Percentiles rank a stretch among this genome's conserved stretches.
Conservation (phyloP, 2,797 vertebrate genomes). For the Masticophis lateralis region DNA sequence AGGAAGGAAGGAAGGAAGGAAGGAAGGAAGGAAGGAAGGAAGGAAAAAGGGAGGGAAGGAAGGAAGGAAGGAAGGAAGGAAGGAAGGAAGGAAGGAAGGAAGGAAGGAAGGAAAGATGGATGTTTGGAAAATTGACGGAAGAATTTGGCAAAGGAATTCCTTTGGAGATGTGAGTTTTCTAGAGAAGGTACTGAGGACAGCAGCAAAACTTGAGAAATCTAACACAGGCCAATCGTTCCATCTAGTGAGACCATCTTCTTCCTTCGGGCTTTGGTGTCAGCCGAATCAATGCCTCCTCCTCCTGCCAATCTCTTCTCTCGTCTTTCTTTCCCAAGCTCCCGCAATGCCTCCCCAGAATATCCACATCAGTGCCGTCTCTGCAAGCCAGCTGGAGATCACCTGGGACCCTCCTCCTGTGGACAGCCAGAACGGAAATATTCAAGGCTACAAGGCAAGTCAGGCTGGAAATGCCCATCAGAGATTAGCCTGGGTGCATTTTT, state of each 20-base stretch:
- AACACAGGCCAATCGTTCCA: not conserved
- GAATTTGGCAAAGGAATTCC: not conserved
- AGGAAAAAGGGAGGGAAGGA: not conserved
- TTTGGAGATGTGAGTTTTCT: not conserved
- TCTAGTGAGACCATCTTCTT: not conserved
- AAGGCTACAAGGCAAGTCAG: constrained; percentile 88
- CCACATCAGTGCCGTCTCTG: constrained; percentile 79
- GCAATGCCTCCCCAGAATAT: constrained; percentile 89
- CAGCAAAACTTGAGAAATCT: too few species aligned
- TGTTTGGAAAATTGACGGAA: not conserved
- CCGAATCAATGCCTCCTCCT: not conserved
- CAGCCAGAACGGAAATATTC: constrained; percentile 94
- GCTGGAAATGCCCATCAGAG: fast-evolving
- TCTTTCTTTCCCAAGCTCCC: constrained; percentile 75
- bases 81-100: too few species aligned
- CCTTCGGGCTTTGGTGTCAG: too few species aligned
- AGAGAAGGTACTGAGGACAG: not conserved
- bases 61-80: too few species aligned
- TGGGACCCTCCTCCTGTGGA: constrained; percentile 90
- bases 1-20: too few species aligned
- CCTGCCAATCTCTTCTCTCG: constrained; percentile 12
- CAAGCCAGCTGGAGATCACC: constrained; percentile 87
- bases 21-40: not conserved
- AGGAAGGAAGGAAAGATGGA: too few species aligned
- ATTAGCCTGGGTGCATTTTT: not conserved